phyloP scores from a whole-genome alignment of 2,797 vertebrate genomes.

The Syngnathus acus region DNA sequence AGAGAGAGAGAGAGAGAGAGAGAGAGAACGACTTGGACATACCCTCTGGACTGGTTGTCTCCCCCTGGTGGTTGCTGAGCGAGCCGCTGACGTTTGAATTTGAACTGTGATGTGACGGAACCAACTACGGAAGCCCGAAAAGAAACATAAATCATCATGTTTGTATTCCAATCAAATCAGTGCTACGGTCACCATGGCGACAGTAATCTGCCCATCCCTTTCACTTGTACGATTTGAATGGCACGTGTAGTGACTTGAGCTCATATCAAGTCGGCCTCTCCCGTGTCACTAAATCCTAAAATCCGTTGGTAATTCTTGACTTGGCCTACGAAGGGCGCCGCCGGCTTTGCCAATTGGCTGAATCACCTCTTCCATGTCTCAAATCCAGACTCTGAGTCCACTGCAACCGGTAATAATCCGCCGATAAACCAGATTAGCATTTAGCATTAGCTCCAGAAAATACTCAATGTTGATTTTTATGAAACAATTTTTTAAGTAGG shows the following conservation, averaged over 20 bases:
- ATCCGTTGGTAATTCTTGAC: slow-evolving; percentile 28
- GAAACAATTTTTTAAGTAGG: background rate
- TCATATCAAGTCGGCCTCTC: background rate
- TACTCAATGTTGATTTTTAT: background rate
- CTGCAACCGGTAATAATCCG: slow-evolving; percentile 18
- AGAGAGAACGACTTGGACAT: slow-evolving; percentile 12
- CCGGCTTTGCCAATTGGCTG: slow-evolving; percentile 32
- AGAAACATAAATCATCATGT: slow-evolving; percentile 12
- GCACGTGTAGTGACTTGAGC: background rate
- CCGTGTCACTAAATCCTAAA: slow-evolving; percentile 25
- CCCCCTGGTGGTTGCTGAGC: slow-evolving; percentile 61
- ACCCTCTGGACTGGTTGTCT: slow-evolving; percentile 81
- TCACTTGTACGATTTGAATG: background rate
- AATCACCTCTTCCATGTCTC: background rate
- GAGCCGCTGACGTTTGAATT: slow-evolving; percentile 79
- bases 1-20: background rate
- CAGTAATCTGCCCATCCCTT: background rate
- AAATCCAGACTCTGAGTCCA: slow-evolving; percentile 6
- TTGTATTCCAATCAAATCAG: background rate
- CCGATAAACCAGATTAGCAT: slow-evolving; percentile 36
- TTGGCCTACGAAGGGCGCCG: slow-evolving; percentile 15
- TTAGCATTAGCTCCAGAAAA: slow-evolving; percentile 3
- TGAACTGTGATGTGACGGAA: slow-evolving; percentile 70
- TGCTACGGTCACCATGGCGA: slow-evolving; percentile 15
- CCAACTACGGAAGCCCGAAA: slow-evolving; percentile 65